Percentiles rank a stretch among this genome's conserved stretches.
Conservation (phyloP, 2,113 vertebrate species). For the Notarius quadriscutis region DNA sequence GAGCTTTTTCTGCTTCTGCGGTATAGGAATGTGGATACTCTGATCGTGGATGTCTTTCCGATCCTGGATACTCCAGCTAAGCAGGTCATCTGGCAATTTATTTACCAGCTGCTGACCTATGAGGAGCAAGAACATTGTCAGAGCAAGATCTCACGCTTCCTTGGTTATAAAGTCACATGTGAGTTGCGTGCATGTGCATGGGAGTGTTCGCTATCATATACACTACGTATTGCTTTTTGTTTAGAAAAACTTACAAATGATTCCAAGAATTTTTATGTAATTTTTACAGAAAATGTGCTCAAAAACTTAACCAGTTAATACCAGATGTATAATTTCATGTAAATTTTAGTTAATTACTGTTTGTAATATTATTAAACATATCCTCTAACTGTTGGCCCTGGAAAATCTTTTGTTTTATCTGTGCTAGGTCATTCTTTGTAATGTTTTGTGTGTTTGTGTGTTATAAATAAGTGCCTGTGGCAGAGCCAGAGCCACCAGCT, state of each 20-base stretch:
- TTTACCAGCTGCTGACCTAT: constrained; percentile 95
- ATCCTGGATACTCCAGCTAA: constrained; percentile 96
- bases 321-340: background rate
- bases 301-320: background rate
- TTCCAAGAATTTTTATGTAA: background rate
- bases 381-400: background rate
- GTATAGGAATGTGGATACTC: constrained; percentile 91
- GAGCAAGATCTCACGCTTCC: constrained; percentile 93
- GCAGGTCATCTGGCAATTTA: constrained; percentile 97
- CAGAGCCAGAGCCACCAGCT: constrained; percentile 74
- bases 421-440: constrained; percentile 41
- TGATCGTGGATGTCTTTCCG: constrained; percentile 93
- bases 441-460: constrained; percentile 63
- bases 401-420: background rate
- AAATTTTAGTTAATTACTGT: background rate
- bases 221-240: background rate
- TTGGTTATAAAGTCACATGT: constrained; percentile 86
- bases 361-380: background rate
- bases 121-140: constrained; percentile 97
- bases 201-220: constrained; percentile 4
- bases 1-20: constrained; percentile 12
- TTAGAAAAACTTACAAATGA: background rate
- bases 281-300: background rate
- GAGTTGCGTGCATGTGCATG: constrained; percentile 38
- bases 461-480: constrained; percentile 58